Evolutionary conservation across 2,888 invertebrate species (phyloP), one percentile per base, ranked within the genome.

Genomic region (Pherbina coryleti): DNA sequence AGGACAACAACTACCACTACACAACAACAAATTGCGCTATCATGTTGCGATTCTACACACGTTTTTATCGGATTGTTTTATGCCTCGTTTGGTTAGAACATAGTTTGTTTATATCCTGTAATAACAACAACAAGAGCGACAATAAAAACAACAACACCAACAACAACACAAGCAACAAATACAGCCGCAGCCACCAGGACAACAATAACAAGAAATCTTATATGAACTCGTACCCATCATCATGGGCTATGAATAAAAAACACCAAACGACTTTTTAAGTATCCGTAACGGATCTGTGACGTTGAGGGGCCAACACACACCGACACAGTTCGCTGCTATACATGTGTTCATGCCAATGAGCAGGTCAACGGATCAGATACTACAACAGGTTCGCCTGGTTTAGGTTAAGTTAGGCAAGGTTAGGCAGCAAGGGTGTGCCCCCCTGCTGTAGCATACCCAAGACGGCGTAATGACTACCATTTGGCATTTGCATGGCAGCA

Each of bases 231-330:
- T 28, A 28, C 28, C 81, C 84, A 85, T 82, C 84, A 84, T 83
- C 81, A 82, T 81, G 44, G 85, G 84, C 82, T 81, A 80, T 81
- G 81, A 82, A 82, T 44, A 82, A 85, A 84, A 85, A 83, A 86
- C 85, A 83, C 83, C 82, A 85, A 86, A 85, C 84, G 82, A 84
- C 83, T 82, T 82, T 85, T 84, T 85, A 85, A 84, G 83, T 85
- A 85, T 84, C 85, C 85, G 84, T 85, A 86, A 85, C 82, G 82
- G 79, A 78, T 57, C 62, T n/a, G 62, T 7, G 14, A 19, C 31
- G 49, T 51, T 25, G 28, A 62, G 28, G 19, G 62, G 28, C 19
- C 28, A 62, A 25, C 14, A 51, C 49, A 70, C 53, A 7, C 49
- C 49, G 5, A 44, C 70, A 70, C 31, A 25, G n/a, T 19, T 17